Evolutionary conservation across 2,888 invertebrate genomes (phyloP).

Genomic region (Chymomyza fuscimana): DNA sequence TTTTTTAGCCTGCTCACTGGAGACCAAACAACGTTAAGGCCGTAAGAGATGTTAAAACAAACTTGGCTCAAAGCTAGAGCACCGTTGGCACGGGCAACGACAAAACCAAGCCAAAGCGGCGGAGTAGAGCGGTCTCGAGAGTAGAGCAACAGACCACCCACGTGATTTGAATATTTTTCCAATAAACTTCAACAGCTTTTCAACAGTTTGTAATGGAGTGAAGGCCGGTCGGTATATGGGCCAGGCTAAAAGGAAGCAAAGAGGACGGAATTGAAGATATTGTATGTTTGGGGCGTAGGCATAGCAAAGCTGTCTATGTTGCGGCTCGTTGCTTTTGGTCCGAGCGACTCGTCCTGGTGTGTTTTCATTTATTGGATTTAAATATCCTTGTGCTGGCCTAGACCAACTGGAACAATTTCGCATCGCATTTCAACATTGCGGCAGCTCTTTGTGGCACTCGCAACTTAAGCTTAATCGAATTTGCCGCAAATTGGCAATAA

Average conservation of each 20-base stretch:
- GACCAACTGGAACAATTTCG: constrained; percentile 8
- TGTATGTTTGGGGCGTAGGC: constrained; percentile 3
- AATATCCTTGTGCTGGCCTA: constrained; percentile 51
- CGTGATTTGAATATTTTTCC: constrained; percentile 77
- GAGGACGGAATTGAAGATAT: neutral
- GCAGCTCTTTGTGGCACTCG: constrained; percentile 34
- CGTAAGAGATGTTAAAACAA: constrained; percentile 11
- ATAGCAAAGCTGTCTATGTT: neutral
- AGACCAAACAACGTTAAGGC: neutral
- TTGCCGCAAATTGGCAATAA: constrained; percentile 75
- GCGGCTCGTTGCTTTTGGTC: constrained; percentile 1
- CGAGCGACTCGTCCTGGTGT: constrained; percentile 6
- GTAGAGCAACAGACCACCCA: constrained; percentile 56
- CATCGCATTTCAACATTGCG: constrained; percentile 43
- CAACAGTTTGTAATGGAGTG: constrained; percentile 33
- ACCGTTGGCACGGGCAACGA: constrained; percentile 43
- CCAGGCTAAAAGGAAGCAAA: neutral
- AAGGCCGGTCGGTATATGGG: too few species aligned
- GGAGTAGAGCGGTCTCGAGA: neutral
- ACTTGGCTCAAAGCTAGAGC: neutral
- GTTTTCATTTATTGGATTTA: constrained; percentile 70
- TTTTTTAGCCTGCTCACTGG: neutral
- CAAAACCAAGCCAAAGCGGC: constrained; percentile 28
- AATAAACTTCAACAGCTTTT: constrained; percentile 75
- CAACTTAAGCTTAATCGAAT: constrained; percentile 73